Evolutionary conservation across 2,888 invertebrate genomes (phyloP).

Genomic region (Anodontia alba): DNA sequence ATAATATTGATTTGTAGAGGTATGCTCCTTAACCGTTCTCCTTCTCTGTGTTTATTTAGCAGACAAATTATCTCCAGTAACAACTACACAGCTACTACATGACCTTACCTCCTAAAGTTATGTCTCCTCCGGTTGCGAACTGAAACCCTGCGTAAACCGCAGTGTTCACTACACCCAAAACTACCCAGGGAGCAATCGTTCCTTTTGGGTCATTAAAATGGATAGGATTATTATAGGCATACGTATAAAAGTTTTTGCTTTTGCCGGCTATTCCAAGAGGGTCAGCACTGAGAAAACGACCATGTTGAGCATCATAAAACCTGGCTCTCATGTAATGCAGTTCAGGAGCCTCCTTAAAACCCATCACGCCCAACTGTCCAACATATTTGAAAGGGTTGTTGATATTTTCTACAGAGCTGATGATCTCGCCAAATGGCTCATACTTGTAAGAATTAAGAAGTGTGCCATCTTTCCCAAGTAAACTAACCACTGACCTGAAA

Average conservation of each 20-base stretch:
- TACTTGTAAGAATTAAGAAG: constrained; percentile 20
- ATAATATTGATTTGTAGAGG: no score
- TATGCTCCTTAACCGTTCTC: no score
- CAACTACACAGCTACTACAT: no score
- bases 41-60: no score
- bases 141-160: background rate
- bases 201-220: constrained; percentile 41
- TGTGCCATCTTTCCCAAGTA: constrained; percentile 12
- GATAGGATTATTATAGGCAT: constrained; percentile 37
- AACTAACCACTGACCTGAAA: constrained; percentile 25
- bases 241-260: constrained; percentile 42
- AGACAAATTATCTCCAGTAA: no score
- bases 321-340: constrained; percentile 30
- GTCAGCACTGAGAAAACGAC: constrained; percentile 40
- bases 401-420: background rate
- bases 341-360: constrained; percentile 25
- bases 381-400: constrained; percentile 30
- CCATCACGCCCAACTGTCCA: constrained; percentile 45
- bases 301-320: constrained; percentile 39
- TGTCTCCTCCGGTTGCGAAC: background rate
- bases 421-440: constrained; percentile 25
- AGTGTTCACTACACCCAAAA: background rate
- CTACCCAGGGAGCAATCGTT: background rate
- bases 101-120: constrained; percentile 30
- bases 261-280: constrained; percentile 21